Evolutionary conservation across 2,888 invertebrate species (phyloP), one percentile per base, ranked within the genome.

Genomic region (Lithosia quadra): DNA sequence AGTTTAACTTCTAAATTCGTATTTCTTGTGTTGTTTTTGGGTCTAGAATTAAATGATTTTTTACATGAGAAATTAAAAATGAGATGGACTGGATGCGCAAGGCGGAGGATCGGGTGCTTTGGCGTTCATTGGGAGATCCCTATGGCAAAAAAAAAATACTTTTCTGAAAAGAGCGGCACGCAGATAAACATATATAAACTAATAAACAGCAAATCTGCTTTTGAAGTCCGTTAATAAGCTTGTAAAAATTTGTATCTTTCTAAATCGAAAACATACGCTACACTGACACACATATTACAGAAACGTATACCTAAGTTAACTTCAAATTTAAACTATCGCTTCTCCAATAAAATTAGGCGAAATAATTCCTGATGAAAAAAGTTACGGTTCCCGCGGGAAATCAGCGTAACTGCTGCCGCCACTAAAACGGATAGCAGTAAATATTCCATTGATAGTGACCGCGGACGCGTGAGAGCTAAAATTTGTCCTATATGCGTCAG

Each of bases 371-470:
- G 21, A 28, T 56, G 56, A 53, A 49, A 68, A 68, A 68, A 68
- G 68, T 68, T 61, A 68, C 43, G 24, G 24, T 56, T 8, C 68
- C 28, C 61, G 22, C 22, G 68, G 68, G 68, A 68, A 68, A 68
- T 68, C 68, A 61, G 65, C 43, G 43, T 55, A 64, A 59, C 64
- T 49, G 63, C 10, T 59, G 21, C 2, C 39, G 55, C 55, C n/a
- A 49, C 49, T 55, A 65, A 65, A 64, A 60, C 60, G 9, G 22
- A 34, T 55, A 39, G 64, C 22, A 56, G 59, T 68, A 68, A 68
- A 68, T 68, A 64, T 68, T 60, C 33, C 68, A 65, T 61, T 28
- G 61, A 68, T 68, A 65, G 64, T 64, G 36, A 60, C 55, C 39
- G 43, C 49, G 39, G 39, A 60, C 21, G 22, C 22, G 60, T 59